Percentiles rank a stretch among this genome's conserved stretches.
Conservation (phyloP, 64 coral and sea anemone genomes). For the Actinia equina region DNA sequence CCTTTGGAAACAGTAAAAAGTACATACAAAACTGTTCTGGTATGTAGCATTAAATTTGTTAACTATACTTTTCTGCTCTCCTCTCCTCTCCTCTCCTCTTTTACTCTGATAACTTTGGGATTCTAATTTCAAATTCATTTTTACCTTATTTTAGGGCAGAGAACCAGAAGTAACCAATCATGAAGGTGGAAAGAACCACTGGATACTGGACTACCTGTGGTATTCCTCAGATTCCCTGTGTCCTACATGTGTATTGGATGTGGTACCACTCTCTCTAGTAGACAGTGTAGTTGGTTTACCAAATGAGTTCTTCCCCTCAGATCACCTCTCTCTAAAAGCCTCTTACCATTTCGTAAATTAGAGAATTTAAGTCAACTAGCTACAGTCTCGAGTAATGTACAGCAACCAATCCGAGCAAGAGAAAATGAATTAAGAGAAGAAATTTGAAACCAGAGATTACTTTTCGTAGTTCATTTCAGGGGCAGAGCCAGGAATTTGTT, state of each 20-base stretch:
- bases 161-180: constrained; percentile 48
- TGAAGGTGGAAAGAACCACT: constrained; percentile 34
- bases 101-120: no score
- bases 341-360: background rate
- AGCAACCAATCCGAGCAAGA: no score
- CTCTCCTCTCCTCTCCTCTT: no score
- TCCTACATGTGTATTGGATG: constrained; percentile 40
- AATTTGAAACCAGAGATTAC: no score
- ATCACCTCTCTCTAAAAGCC: constrained; percentile 77
- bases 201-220: constrained; percentile 80
- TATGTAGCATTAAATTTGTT: background rate
- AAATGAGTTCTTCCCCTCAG: constrained; percentile 61
- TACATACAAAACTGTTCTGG: constrained; percentile 17
- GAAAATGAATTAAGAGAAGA: no score
- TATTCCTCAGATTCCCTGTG: constrained; percentile 41
- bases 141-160: constrained; percentile 30
- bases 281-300: constrained; percentile 27
- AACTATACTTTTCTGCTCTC: no score
- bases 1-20: constrained; percentile 7
- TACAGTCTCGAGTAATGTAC: no score
- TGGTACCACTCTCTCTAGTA: constrained; percentile 35
- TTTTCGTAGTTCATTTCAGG: no score
- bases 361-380: background rate
- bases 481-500: no score
- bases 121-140: background rate